These are phyloP conservation scores for Menidia beryllina DNA, from an alignment of 2,113 vertebrate genomes.

Conservation along the genomic window DNA sequence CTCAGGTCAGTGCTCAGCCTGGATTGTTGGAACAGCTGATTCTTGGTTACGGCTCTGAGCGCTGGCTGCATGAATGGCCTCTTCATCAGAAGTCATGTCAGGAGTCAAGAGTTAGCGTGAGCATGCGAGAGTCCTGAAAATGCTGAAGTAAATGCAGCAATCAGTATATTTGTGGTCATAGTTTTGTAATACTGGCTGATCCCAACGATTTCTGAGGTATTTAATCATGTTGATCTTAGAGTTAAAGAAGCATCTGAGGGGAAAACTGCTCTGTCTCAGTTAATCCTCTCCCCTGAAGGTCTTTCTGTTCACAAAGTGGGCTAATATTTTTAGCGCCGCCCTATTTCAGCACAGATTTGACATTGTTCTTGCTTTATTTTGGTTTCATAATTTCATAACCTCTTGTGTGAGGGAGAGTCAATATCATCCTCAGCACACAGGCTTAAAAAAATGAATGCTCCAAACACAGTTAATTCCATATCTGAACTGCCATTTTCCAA, in stretches of 20 bases:
- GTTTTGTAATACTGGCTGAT: neutral
- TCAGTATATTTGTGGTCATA: neutral
- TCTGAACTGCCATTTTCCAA: neutral
- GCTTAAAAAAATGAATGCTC: too few species aligned
- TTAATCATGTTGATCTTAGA: neutral
- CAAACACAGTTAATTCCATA: neutral
- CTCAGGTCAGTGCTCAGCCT: neutral
- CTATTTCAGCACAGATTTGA: constrained; percentile 74
- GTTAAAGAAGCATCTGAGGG: neutral
- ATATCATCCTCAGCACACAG: neutral
- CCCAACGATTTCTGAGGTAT: neutral
- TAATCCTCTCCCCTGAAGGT: constrained; percentile 40
- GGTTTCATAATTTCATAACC: constrained; percentile 20
- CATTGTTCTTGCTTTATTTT: constrained; percentile 55
- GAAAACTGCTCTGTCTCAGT: neutral
- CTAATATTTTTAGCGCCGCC: constrained; percentile 79
- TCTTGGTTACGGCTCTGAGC: neutral
- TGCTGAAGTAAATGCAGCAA: neutral
- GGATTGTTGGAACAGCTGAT: neutral
- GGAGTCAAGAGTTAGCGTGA: neutral
- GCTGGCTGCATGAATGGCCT: neutral
- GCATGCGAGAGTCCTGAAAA: too few species aligned
- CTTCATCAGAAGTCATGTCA: constrained; percentile 6
- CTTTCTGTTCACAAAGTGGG: constrained; percentile 70
- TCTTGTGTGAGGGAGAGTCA: neutral